Evolutionary conservation across 2,888 invertebrate species (phyloP).

Genomic region (Beris chalybata): DNA sequence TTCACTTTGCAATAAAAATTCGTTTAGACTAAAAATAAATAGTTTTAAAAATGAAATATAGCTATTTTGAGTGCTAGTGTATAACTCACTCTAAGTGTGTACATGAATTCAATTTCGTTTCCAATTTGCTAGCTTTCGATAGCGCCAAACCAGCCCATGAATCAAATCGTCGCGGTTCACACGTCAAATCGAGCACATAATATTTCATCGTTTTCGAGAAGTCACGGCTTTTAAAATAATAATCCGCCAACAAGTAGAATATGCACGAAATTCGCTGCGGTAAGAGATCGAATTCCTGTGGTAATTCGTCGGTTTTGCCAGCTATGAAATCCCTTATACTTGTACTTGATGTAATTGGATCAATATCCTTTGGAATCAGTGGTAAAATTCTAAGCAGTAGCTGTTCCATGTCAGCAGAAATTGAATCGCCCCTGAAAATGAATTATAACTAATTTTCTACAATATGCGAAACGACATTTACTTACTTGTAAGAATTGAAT

Average conservation of each 20-base stretch:
- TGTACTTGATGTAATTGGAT: slow-evolving; percentile 65
- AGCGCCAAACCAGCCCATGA: slow-evolving; percentile 93
- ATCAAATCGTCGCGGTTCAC: slow-evolving; percentile 78
- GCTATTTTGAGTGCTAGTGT: too few species aligned
- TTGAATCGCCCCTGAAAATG: slow-evolving; percentile 59
- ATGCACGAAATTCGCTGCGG: slow-evolving; percentile 70
- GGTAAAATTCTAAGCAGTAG: slow-evolving; percentile 71
- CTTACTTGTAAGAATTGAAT: slow-evolving; percentile 69
- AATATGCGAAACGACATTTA: background rate
- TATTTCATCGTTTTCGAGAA: slow-evolving; percentile 74
- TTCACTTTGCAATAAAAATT: slow-evolving; percentile 70
- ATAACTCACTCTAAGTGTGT: slow-evolving; percentile 60
- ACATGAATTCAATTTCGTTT: slow-evolving; percentile 77
- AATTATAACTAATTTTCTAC: background rate
- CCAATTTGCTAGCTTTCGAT: slow-evolving; percentile 75
- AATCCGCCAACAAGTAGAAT: slow-evolving; percentile 91
- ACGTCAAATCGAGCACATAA: slow-evolving; percentile 80
- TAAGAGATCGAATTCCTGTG: slow-evolving; percentile 59
- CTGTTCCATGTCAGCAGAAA: slow-evolving; percentile 79
- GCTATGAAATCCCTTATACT: slow-evolving; percentile 70
- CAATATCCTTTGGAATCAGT: slow-evolving; percentile 68
- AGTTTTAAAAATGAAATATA: background rate
- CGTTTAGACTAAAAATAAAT: slow-evolving; percentile 57
- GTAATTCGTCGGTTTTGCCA: slow-evolving; percentile 62
- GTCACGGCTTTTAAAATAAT: slow-evolving; percentile 87